These are phyloP conservation scores for Halcyon leucocephala DNA, from an alignment of 2,797 vertebrate species.

Conservation along the genomic window DNA sequence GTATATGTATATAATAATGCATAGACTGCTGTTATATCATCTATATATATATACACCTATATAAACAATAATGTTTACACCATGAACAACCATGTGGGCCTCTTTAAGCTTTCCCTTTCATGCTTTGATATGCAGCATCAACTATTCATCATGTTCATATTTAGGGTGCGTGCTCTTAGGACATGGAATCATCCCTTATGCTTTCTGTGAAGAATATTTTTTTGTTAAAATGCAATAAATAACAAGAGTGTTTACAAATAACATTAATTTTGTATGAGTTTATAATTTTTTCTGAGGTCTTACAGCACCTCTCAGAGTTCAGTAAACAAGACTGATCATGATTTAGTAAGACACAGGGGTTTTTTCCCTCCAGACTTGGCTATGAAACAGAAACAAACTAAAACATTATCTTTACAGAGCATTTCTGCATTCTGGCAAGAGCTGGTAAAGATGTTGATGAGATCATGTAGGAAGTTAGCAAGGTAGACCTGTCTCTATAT, in stretches of 20 bases:
- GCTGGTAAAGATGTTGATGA: background rate
- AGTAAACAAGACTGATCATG: background rate
- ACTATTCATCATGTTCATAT: background rate
- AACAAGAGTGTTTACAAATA: background rate
- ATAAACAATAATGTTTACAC: background rate
- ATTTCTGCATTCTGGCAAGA: background rate
- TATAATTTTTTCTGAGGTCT: background rate
- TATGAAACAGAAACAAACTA: background rate
- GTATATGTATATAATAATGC: background rate
- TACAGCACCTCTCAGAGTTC: background rate
- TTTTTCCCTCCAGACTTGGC: background rate
- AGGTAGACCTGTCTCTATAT: background rate
- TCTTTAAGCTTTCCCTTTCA: background rate
- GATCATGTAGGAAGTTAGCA: background rate
- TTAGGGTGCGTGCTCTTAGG: background rate
- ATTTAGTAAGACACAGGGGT: background rate
- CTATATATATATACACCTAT: background rate
- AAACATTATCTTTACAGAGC: background rate
- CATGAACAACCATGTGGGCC: background rate
- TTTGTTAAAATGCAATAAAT: background rate
- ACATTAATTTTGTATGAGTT: background rate
- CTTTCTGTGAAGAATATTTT: background rate
- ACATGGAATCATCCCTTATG: background rate
- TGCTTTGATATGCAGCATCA: background rate
- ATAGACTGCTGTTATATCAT: background rate